Conservation (phyloP, 35 echinoderm and acorn worm genomes). For the Heliocidaris tuberculata region DNA sequence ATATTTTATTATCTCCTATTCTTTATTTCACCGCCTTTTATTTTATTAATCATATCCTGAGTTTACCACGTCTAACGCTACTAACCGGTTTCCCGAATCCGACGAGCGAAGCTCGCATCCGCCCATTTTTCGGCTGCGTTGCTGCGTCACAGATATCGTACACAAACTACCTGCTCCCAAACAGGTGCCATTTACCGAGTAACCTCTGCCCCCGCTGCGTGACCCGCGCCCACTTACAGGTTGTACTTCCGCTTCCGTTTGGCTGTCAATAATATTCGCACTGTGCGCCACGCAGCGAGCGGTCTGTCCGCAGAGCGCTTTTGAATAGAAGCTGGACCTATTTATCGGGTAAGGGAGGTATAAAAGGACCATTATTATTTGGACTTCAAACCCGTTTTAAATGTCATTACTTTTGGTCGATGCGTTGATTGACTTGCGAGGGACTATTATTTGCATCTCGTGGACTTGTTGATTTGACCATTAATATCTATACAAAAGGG, state of each 20-base stretch:
- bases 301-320: neutral
- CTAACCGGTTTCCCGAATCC: neutral
- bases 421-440: neutral
- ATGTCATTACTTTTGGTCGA: neutral
- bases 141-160: neutral
- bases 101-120: neutral
- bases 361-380: neutral
- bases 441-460: neutral
- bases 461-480: neutral
- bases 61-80: neutral
- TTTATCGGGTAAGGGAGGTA: neutral
- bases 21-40: neutral
- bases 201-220: constrained; percentile 37
- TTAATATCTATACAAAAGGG: neutral
- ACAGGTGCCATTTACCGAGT: constrained; percentile 45
- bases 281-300: constrained; percentile 8
- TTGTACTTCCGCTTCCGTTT: constrained; percentile 49
- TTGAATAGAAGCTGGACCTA: neutral
- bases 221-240: constrained; percentile 1
- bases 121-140: neutral
- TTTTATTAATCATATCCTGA: neutral
- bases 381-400: neutral
- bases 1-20: neutral
- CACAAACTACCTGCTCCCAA: neutral
- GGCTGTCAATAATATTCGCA: neutral